Evolutionary conservation across 2,113 vertebrate genomes (phyloP).

Genomic region (Campylorhamphus procurvoides): DNA sequence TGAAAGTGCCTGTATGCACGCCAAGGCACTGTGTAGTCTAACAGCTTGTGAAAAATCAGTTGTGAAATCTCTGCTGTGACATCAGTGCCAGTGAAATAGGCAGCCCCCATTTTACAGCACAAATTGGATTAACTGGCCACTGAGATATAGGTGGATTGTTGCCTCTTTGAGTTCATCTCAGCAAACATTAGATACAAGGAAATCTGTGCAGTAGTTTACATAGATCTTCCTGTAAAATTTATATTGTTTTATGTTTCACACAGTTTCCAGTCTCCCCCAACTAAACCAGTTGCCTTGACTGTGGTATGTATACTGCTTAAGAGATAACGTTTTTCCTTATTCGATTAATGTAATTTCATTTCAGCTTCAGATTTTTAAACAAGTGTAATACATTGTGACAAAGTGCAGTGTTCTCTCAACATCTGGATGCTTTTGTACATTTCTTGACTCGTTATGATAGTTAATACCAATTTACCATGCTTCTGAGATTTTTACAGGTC

Average conservation of each 20-base stretch:
- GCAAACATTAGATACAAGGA: background rate
- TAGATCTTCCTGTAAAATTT: background rate
- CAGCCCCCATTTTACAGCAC: background rate
- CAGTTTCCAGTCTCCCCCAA: background rate
- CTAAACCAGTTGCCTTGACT: background rate
- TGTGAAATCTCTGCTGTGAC: background rate
- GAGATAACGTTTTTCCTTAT: background rate
- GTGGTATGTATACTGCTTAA: background rate
- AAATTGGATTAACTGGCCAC: background rate
- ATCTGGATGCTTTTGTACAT: conserved; percentile 23
- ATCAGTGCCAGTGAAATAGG: background rate
- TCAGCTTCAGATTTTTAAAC: background rate
- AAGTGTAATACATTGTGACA: background rate
- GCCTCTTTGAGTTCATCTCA: background rate
- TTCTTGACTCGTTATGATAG: background rate
- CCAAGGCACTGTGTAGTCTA: background rate
- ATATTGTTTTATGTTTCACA: background rate
- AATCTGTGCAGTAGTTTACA: background rate
- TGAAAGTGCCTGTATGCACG: background rate
- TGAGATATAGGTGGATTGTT: background rate
- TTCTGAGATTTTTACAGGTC: background rate
- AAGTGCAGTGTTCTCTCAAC: background rate
- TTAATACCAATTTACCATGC: background rate
- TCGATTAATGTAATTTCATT: background rate
- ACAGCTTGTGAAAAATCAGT: background rate